A percentile compares a stretch with the other conserved stretches of the same genome.
Conservation (phyloP, 2,888 invertebrate genomes). For the Eubasilissa splendida region DNA sequence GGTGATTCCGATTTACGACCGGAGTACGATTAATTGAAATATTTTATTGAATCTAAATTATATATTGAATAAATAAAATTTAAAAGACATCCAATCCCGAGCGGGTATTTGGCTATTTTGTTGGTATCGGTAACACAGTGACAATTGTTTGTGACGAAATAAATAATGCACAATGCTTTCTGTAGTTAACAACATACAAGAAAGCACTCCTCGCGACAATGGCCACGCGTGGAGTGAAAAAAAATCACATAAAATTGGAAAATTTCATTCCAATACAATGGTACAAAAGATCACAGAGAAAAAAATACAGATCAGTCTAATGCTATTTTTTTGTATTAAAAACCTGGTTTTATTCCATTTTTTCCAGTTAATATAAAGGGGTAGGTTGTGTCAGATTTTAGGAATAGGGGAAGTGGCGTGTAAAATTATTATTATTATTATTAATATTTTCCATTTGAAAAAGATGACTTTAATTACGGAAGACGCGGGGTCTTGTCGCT, state of each 20-base stretch:
- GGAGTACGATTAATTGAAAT: too few species aligned
- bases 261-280: constrained; percentile 51
- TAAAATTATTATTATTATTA: constrained; percentile 34
- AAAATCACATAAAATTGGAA: constrained; percentile 57
- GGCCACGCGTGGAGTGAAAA: constrained; percentile 10
- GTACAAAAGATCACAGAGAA: constrained; percentile 35
- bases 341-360: constrained; percentile 45
- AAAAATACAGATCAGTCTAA: constrained; percentile 41
- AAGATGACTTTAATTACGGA: constrained; percentile 13
- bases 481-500: neutral
- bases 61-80: too few species aligned
- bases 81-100: too few species aligned
- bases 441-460: constrained; percentile 25
- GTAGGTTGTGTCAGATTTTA: constrained; percentile 54
- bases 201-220: neutral
- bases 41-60: too few species aligned
- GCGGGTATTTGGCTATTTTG: too few species aligned
- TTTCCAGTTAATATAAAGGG: constrained; percentile 50
- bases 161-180: too few species aligned
- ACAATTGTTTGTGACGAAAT: too few species aligned
- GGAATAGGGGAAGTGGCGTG: constrained; percentile 12
- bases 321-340: constrained; percentile 46
- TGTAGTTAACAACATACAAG: too few species aligned
- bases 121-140: too few species aligned
- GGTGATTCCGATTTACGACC: too few species aligned